These are phyloP conservation scores for Montifringilla adamsi DNA, from an alignment of 2,113 vertebrate species.

Conservation along the genomic window DNA sequence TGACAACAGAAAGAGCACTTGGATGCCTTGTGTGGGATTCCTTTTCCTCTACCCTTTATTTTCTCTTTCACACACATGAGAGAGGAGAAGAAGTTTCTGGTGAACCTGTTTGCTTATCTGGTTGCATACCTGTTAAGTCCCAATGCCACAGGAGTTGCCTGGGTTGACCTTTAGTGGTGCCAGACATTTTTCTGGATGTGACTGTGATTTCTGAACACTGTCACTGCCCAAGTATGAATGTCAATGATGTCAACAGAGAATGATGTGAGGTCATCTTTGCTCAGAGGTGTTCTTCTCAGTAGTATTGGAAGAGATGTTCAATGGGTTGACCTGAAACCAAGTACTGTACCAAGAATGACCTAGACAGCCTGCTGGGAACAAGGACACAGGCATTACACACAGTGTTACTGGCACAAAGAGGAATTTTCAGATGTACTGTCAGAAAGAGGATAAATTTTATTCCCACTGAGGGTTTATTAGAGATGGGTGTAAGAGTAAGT, in stretches of 20 bases:
- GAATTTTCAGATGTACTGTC: background rate
- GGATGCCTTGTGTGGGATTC: background rate
- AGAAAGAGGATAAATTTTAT: background rate
- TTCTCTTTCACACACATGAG: background rate
- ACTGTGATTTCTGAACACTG: background rate
- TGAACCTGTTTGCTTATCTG: background rate
- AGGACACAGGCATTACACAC: background rate
- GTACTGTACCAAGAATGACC: background rate
- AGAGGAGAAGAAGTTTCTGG: background rate
- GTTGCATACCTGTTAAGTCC: background rate
- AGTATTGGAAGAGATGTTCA: background rate
- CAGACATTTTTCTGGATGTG: background rate
- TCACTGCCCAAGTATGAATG: background rate
- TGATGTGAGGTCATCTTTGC: background rate
- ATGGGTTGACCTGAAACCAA: background rate
- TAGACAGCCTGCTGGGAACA: background rate
- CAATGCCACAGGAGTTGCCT: background rate
- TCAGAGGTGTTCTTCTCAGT: background rate
- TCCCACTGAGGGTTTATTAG: background rate
- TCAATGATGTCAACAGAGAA: background rate
- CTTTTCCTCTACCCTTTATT: background rate
- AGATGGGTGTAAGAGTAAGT: background rate
- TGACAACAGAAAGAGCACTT: background rate
- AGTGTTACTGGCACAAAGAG: background rate
- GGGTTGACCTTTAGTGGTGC: background rate